Conservation (phyloP, 2,888 invertebrate species). For the Dione vanillae region DNA sequence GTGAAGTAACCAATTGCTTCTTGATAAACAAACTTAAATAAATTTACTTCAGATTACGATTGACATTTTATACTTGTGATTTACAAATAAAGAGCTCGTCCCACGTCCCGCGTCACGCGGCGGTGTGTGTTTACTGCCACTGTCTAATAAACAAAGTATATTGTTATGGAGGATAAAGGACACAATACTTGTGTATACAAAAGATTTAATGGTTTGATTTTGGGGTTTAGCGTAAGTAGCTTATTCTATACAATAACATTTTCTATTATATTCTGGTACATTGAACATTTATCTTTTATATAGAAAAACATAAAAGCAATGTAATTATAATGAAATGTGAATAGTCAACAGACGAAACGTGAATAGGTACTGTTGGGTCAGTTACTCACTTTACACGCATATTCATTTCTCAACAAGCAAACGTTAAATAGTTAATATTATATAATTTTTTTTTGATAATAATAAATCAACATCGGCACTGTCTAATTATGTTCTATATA, state of each 20-base stretch:
- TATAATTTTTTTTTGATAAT: too few species aligned
- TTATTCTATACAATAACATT: conserved; percentile 5
- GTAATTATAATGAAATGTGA: not conserved
- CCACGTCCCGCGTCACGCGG: not conserved
- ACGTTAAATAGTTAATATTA: too few species aligned
- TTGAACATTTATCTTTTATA: not conserved
- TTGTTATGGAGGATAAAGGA: not conserved
- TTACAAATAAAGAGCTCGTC: not conserved
- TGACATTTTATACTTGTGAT: not conserved
- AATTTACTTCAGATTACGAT: not conserved
- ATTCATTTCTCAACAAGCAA: too few species aligned
- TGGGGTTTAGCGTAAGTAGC: not conserved
- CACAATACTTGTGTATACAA: not conserved
- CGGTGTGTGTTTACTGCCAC: too few species aligned
- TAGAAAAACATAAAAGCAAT: not conserved
- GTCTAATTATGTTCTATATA: too few species aligned
- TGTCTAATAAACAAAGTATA: not conserved
- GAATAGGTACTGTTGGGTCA: too few species aligned
- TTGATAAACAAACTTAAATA: not conserved
- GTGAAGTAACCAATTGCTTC: too few species aligned
- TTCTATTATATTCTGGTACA: not conserved
- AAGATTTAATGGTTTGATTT: not conserved
- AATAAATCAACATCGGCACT: too few species aligned
- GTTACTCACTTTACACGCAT: too few species aligned
- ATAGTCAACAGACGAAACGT: not conserved